These are phyloP conservation scores for Gnathochromis pfefferi DNA, from an alignment of 2,113 vertebrate genomes.

Conservation along the genomic window DNA sequence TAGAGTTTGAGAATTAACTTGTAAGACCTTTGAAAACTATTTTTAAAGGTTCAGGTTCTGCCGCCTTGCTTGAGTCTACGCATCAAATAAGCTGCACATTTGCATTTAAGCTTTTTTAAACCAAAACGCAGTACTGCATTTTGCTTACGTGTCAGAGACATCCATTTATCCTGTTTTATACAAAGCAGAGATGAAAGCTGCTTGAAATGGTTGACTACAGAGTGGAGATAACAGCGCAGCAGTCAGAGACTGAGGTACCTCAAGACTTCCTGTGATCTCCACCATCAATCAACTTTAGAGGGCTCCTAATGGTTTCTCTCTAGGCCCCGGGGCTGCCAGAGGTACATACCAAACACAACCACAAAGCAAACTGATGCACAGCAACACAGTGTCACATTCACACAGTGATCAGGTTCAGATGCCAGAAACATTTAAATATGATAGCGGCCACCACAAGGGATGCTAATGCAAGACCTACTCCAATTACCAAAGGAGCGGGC, in stretches of 20 bases:
- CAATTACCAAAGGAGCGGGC: conserved; percentile 22
- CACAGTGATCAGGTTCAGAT: conserved; percentile 20
- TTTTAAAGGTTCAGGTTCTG: background rate
- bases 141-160: background rate
- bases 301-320: conserved; percentile 50
- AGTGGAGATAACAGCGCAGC: conserved; percentile 30
- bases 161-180: conserved; percentile 2
- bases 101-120: background rate
- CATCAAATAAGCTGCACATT: background rate
- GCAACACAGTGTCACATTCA: conserved; percentile 13
- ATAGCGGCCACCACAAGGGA: background rate
- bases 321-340: conserved; percentile 27
- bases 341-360: conserved; percentile 44
- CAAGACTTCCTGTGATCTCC: conserved; percentile 49
- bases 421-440: conserved; percentile 42
- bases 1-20: background rate
- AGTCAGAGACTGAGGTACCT: conserved; percentile 48
- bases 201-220: conserved; percentile 20
- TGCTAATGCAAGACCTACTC: conserved; percentile 15
- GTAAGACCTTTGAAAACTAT: background rate
- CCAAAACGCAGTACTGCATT: background rate
- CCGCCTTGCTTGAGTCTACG: background rate
- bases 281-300: conserved; percentile 62
- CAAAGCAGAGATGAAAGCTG: conserved; percentile 4
- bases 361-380: conserved; percentile 23